A percentile compares a stretch with the other conserved stretches of the same genome.
Conservation (phyloP, 2,888 invertebrate species). For the Alcis repandata region DNA sequence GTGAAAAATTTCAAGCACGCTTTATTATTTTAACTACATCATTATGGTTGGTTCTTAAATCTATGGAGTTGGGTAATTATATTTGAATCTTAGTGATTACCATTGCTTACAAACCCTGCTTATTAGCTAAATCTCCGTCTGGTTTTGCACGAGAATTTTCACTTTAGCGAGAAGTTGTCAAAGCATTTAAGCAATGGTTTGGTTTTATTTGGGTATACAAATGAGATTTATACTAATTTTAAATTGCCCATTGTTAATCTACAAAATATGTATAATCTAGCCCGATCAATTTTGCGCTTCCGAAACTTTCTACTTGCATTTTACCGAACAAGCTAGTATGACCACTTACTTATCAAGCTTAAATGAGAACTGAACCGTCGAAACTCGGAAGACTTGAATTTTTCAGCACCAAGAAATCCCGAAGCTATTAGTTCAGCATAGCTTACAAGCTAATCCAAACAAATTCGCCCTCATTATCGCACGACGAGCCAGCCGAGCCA, state of each 20-base stretch:
- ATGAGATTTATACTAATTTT: too few species aligned
- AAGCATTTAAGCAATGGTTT: too few species aligned
- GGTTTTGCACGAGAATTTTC: too few species aligned
- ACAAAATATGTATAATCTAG: too few species aligned
- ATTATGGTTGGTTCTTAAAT: background rate
- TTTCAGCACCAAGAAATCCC: conserved; percentile 18
- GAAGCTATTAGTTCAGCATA: conserved; percentile 26
- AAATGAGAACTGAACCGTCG: conserved; percentile 15
- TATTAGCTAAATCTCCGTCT: too few species aligned
- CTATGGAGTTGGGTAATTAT: background rate
- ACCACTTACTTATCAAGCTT: conserved; percentile 19
- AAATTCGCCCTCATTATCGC: conserved; percentile 56
- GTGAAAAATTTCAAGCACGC: background rate
- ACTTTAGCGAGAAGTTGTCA: too few species aligned
- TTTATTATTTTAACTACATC: background rate
- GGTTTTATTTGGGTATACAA: too few species aligned
- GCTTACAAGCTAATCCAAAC: conserved; percentile 38
- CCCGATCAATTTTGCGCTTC: too few species aligned
- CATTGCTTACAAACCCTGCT: too few species aligned
- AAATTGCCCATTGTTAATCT: too few species aligned
- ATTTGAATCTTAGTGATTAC: background rate
- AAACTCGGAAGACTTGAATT: conserved; percentile 5
- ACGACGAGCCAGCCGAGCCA: conserved; percentile 52
- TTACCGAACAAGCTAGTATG: background rate
- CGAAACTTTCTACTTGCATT: background rate